Evolutionary conservation across 2,888 invertebrate genomes (phyloP).

Genomic region (Candidula unifasciata): DNA sequence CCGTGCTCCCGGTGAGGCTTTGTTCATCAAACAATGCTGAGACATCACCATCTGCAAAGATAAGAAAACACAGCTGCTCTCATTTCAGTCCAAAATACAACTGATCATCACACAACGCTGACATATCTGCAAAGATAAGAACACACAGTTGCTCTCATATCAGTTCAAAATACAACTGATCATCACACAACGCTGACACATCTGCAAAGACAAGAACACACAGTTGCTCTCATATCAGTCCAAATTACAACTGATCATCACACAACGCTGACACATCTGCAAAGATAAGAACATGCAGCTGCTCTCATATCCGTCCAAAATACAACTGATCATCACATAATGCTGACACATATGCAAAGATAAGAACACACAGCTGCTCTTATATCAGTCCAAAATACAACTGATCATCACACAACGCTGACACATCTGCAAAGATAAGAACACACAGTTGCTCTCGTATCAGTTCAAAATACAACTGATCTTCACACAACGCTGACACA

Average conservation of each 20-base stretch:
- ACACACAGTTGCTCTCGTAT: too few relatives aligned
- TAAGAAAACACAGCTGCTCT: neutral
- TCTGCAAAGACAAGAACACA: neutral
- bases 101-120: constrained; percentile 54
- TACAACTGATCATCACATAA: neutral
- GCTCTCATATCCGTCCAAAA: neutral
- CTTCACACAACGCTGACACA: too few relatives aligned
- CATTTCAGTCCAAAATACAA: neutral
- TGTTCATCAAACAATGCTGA: constrained; percentile 59
- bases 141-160: neutral
- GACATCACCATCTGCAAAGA: constrained; percentile 23
- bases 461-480: too few relatives aligned
- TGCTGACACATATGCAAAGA: too few relatives aligned
- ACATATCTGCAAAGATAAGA: constrained; percentile 4
- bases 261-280: constrained; percentile 39
- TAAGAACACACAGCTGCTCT: too few relatives aligned
- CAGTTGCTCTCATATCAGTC: neutral
- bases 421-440: too few relatives aligned
- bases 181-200: constrained; percentile 54
- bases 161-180: neutral
- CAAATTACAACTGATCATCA: constrained; percentile 49
- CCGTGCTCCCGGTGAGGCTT: constrained; percentile 69
- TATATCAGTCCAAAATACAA: too few relatives aligned
- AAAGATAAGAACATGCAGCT: neutral
- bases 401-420: too few relatives aligned